Conservation (phyloP, 2,797 vertebrate species). For the Dermochelys coriacea region DNA sequence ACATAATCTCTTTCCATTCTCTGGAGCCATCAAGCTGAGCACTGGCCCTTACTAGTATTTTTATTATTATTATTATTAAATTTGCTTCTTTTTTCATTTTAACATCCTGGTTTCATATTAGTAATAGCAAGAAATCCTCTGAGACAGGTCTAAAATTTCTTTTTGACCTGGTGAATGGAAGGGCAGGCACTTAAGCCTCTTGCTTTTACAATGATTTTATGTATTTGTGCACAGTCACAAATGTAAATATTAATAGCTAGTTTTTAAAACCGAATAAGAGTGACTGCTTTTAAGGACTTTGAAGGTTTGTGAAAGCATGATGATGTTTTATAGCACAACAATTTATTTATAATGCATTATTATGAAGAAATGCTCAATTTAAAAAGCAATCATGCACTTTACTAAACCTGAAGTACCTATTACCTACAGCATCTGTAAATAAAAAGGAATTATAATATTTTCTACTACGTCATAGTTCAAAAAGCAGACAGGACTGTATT, state of each 20-base stretch:
- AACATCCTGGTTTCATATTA: slow-evolving; percentile 79
- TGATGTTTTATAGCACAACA: slow-evolving; percentile 49
- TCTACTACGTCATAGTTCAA: not conserved
- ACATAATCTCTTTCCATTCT: slow-evolving; percentile 94
- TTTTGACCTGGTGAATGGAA: slow-evolving; percentile 72
- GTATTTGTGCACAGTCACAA: slow-evolving; percentile 77
- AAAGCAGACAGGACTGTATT: slow-evolving; percentile 42
- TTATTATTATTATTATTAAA: slow-evolving; percentile 78
- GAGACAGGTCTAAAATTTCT: slow-evolving; percentile 74
- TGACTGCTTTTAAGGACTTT: slow-evolving; percentile 81
- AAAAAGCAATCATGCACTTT: slow-evolving; percentile 72
- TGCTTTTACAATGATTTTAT: slow-evolving; percentile 81
- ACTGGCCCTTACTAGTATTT: slow-evolving; percentile 84
- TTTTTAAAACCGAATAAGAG: slow-evolving; percentile 81
- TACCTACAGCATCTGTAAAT: slow-evolving; percentile 58
- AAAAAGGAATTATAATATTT: slow-evolving; percentile 57
- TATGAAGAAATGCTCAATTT: slow-evolving; percentile 69
- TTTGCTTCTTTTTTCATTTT: slow-evolving; percentile 78
- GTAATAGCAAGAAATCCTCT: slow-evolving; percentile 81
- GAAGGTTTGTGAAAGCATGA: slow-evolving; percentile 70
- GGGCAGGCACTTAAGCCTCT: slow-evolving; percentile 68
- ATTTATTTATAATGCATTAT: slow-evolving; percentile 75
- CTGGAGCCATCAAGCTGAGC: slow-evolving; percentile 85
- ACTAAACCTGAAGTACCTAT: slow-evolving; percentile 65
- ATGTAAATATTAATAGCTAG: slow-evolving; percentile 76